Evolutionary conservation across 2,888 invertebrate species (phyloP), one percentile per base, ranked within the genome.

Genomic region (Polietes domitor): DNA sequence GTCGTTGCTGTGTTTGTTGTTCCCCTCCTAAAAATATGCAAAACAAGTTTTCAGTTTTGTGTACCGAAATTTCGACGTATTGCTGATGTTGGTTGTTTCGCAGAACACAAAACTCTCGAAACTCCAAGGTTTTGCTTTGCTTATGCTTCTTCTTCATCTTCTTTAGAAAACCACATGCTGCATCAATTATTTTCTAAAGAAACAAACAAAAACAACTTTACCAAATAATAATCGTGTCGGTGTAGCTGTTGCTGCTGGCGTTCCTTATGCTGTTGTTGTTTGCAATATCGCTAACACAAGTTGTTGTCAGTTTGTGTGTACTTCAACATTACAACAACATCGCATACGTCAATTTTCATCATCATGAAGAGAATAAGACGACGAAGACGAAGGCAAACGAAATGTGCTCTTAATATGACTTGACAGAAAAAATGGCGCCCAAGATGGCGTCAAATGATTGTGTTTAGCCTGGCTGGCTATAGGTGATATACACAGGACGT

Each of bases 391-490:
- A 61, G 28, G 61, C 61, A 10, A 68, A 24, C 19, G 41, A 68
- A 68, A 21, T 41, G 41, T 86, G 72, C 87, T 87, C 88, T 90
- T 89, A 90, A 90, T 90, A 90, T 88, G 89, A 89, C 90, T 89
- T 90, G 89, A 89, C 90, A 90, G 89, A 89, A 28, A 43, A 89
- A 89, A 84, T 81, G 89, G 89, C 90, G 89, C 88, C 88, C 90
- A 89, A 90, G 88, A 88, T 88, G 89, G 89, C 89, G 87, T 88
- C 85, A 85, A 84, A 79, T 84, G 65, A 81, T 84, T 84, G 84
- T 78, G 77, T 77, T 68, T 68, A 37, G 68, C 65, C 65, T 1
- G 21, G 21, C 47, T 32, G 47, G 47, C 43, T 41, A 43, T 68
- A 68, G 68, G 68, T 68, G 68, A 68, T 68, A 32, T 61, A 61